phyloP scores from a whole-genome alignment of 1,140 invertebrate genomes.

The Agrilus planipennis region DNA sequence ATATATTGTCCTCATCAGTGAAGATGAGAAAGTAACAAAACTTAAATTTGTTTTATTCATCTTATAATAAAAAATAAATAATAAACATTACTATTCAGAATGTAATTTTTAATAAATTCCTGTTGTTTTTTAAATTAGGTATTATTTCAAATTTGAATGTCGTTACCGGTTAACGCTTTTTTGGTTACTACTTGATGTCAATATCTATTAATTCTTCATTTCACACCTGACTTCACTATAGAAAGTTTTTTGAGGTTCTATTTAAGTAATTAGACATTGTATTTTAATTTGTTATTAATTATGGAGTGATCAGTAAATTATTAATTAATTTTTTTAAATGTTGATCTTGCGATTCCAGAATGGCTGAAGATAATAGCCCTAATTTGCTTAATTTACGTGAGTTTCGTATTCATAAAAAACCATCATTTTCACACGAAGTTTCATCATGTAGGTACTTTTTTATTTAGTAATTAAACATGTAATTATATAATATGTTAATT shows the following conservation, averaged over 20 bases:
- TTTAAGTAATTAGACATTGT: background rate
- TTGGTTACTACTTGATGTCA: too few relatives aligned
- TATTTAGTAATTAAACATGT: constrained; percentile 5
- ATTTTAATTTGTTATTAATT: background rate
- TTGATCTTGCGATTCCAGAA: constrained; percentile 4
- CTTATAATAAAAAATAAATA: too few relatives aligned
- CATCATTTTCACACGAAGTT: constrained; percentile 15
- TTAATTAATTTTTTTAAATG: background rate
- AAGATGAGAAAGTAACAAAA: too few relatives aligned
- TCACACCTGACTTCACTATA: background rate
- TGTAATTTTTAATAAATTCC: too few relatives aligned
- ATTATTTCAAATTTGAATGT: too few relatives aligned
- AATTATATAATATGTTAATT: constrained; percentile 5
- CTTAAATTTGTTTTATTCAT: too few relatives aligned
- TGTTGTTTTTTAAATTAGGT: too few relatives aligned
- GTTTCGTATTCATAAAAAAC: constrained; percentile 27
- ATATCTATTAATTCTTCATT: background rate
- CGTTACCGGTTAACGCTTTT: too few relatives aligned
- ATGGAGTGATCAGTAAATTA: background rate
- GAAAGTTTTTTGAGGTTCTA: background rate
- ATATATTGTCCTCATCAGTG: too few relatives aligned
- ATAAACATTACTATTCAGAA: too few relatives aligned
- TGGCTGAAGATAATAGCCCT: constrained; percentile 19
- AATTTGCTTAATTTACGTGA: constrained; percentile 20
- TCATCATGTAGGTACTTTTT: constrained; percentile 6